Base-by-base conservation (phyloP, 2,888 invertebrate species). In the Lithophane semibrunnea region DNA sequence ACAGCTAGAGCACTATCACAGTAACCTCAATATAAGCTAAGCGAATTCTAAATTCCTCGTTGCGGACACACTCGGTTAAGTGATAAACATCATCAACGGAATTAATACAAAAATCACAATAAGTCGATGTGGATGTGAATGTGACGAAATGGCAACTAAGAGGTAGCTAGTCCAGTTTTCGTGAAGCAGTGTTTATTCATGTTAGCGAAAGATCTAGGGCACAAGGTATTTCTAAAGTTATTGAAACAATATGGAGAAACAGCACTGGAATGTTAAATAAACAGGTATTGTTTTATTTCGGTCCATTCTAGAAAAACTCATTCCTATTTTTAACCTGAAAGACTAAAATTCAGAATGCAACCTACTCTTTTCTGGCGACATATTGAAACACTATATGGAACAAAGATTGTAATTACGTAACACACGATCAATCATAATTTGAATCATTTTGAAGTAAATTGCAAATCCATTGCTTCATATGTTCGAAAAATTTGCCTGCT, bases 171-270 rank as follows among this genome's bases (percentile, higher is more conserved):
- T 54, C 18, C 16, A 75, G 47, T 81, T 56, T 61, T 49, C 65
- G 37, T 49, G 52, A n/a, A 72, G 60, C 37, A 44, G 44, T 58
- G 37, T 80, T 47, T 61, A 70, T 60, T 69, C 37, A 66, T 61
- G n/a, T 42, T 47, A 49, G n/a, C 56, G 56, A 63, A 56, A 64
- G 56, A 82, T 58, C 54, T 82, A 64, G 76, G 68, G 12, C 66
- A 49, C 66, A 73, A 56, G 16, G n/a, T 83, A 80, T 78, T 77
- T 78, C 52, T 83, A 64, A 67, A 60, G 56, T 79, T 82, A 63
- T 54, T 79, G 37, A 58, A 83, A 73, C 42, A 65, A 56, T 37
- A 16, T 61, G 52, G 47, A 60, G 79, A 68, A 83, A 83, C 47
- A 52, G 58, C 64, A 60, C 7, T 44, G 73, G 65, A 60, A 73